Base-by-base conservation (phyloP, 2,888 invertebrate species). In the Ganaspis brasiliensis region DNA sequence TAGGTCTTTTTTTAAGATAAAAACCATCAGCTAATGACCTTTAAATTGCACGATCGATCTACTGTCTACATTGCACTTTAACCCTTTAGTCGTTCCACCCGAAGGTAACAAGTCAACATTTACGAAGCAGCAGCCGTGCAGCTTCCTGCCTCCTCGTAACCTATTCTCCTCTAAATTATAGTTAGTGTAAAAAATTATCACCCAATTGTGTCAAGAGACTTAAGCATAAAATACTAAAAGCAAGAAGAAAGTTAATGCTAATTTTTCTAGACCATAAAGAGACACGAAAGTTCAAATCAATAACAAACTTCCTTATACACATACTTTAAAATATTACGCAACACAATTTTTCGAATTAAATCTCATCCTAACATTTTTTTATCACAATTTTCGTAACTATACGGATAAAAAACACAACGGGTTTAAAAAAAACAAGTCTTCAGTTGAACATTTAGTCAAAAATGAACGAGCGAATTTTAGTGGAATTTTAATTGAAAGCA, bases 31-130 rank as follows among this genome's bases (percentile, higher is more conserved):
- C 37, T 37, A 63, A 37, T 45, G 67, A 67, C 67, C 67, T 67
- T 67, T 67, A 67, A 67, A 45, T 67, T 67, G 45, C 40, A 24
- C 24, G 40, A 67, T 67, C 67, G 67, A 67, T 67, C 40, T 24
- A 45, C 21, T 45, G 45, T 40, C 67, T 67, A 26, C 45, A 45
- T 63, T 63, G 63, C 63, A 63, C 63, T 63, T 63, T 63, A 59
- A 59, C 63, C 63, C n/a, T 24, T 10, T n/a, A 63, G 63, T 45
- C 63, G 37, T 40, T 63, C 14, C 40, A 45, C 37, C 21, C 63
- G 63, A 40, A 40, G 24, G 21, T 24, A 63, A 40, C 37, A n/a
- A 37, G 14, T 40, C 37, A 63, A 63, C 40, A 67, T 67, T 40
- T 67, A 67, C 40, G n/a, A 63, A 63, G 40, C 63, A 63, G 40